Evolutionary conservation across 53 echinoderm and acorn worm species (phyloP).

Genomic region (Actinopyga echinites): DNA sequence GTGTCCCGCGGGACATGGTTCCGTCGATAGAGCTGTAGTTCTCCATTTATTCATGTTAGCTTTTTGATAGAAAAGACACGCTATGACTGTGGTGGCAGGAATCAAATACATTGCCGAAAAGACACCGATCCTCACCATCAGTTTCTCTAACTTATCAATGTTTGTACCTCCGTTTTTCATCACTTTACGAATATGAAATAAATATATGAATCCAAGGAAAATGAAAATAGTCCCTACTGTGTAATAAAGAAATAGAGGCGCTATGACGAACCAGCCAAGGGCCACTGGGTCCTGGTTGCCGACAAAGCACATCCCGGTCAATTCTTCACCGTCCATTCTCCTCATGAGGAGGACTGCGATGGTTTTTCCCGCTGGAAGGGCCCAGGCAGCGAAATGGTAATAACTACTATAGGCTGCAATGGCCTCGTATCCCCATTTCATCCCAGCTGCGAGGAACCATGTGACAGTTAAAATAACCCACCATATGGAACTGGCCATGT

Average conservation of each 20-base stretch:
- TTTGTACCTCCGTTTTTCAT: slow-evolving; percentile 97
- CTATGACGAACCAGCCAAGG: slow-evolving; percentile 80
- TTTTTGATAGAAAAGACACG: slow-evolving; percentile 89
- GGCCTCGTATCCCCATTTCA: slow-evolving; percentile 99
- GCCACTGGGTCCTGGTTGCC: slow-evolving; percentile 86
- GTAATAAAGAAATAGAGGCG: slow-evolving; percentile 88
- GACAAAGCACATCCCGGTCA: slow-evolving; percentile 96
- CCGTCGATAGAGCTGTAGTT: slow-evolving; percentile 47
- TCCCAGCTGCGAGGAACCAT: slow-evolving; percentile 94
- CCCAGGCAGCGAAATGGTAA: slow-evolving; percentile 96
- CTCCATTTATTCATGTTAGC: slow-evolving; percentile 80
- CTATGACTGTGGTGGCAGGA: slow-evolving; percentile 94
- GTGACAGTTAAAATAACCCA: slow-evolving; percentile 96
- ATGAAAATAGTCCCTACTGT: slow-evolving; percentile 92
- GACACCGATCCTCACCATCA: slow-evolving; percentile 96
- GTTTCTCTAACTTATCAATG: slow-evolving; percentile 94
- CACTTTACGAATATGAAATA: slow-evolving; percentile 95
- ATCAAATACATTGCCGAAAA: slow-evolving; percentile 97
- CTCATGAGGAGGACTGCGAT: slow-evolving; percentile 79
- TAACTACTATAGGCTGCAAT: slow-evolving; percentile 98
- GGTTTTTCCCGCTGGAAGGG: slow-evolving; percentile 85
- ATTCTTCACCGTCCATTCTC: slow-evolving; percentile 90
- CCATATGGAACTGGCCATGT: slow-evolving; percentile 98
- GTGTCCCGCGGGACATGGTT: slow-evolving; percentile 56
- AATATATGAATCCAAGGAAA: slow-evolving; percentile 84